A percentile compares a stretch with the other conserved stretches of the same genome.
Evolutionary conservation across 2,797 vertebrate species (phyloP).

Genomic region (Sebastes cheni): DNA sequence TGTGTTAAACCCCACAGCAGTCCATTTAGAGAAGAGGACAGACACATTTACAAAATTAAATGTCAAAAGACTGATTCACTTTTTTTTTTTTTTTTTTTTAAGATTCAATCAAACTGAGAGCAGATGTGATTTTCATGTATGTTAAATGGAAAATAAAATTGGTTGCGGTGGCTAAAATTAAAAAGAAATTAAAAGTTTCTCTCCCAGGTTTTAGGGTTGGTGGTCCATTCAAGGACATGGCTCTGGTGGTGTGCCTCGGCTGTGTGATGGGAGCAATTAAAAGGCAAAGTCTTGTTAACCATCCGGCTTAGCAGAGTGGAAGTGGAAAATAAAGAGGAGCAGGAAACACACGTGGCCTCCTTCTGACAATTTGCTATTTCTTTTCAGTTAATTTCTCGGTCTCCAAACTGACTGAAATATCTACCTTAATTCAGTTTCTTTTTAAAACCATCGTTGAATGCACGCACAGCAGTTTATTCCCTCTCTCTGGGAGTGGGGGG

Average conservation of each 20-base stretch:
- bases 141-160: conserved; percentile 45
- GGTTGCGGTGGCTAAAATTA: conserved; percentile 29
- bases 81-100: conserved; percentile 35
- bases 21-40: conserved; percentile 38
- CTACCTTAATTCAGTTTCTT: neutral
- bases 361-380: neutral
- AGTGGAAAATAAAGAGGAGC: conserved; percentile 58
- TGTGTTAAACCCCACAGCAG: conserved; percentile 53
- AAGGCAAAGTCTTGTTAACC: conserved; percentile 71
- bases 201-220: conserved; percentile 32
- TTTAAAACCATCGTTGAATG: neutral
- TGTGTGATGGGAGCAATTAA: conserved; percentile 84
- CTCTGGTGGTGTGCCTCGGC: conserved; percentile 66
- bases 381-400: neutral
- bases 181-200: conserved; percentile 30
- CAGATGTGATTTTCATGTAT: conserved; percentile 40
- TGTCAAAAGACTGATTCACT: conserved; percentile 63
- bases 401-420: neutral
- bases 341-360: conserved; percentile 41
- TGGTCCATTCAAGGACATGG: conserved; percentile 65
- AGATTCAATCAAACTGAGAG: conserved; percentile 52
- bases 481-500: conserved; percentile 21
- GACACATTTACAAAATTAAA: conserved; percentile 64
- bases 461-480: conserved; percentile 26
- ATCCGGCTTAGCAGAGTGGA: conserved; percentile 48